These are phyloP conservation scores for Andrena flavipes DNA, from an alignment of 2,888 invertebrate species.

Conservation along the genomic window DNA sequence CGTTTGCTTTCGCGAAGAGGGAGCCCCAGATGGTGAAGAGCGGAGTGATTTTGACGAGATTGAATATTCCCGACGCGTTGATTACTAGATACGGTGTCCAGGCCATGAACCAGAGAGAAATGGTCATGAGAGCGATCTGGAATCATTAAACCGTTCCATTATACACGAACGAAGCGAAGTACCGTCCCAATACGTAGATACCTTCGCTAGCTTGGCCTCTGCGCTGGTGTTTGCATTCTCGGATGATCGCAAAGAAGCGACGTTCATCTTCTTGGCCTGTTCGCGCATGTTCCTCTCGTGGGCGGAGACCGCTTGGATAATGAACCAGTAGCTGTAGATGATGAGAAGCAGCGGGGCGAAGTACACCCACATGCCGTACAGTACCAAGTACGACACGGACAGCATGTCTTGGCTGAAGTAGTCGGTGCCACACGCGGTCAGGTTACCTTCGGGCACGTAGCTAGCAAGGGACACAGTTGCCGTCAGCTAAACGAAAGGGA, in stretches of 20 bases:
- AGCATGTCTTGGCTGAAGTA: conserved; percentile 91
- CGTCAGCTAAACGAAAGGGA: neutral
- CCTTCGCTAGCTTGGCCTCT: conserved; percentile 94
- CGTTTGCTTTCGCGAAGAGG: conserved; percentile 96
- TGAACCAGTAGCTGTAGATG: conserved; percentile 95
- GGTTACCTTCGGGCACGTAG: conserved; percentile 97
- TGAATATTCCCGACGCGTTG: conserved; percentile 92
- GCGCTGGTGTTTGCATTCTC: conserved; percentile 92
- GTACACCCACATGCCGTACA: conserved; percentile 93
- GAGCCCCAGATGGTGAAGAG: conserved; percentile 95
- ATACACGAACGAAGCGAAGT: too few species aligned
- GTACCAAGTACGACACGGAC: conserved; percentile 92
- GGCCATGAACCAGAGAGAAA: conserved; percentile 95
- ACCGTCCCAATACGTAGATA: neutral
- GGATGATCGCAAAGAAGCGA: conserved; percentile 93
- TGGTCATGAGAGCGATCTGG: conserved; percentile 94
- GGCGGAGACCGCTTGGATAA: conserved; percentile 91
- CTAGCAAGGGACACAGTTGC: conserved; percentile 83
- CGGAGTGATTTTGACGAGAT: conserved; percentile 90
- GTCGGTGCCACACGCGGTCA: conserved; percentile 97
- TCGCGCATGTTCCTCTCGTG: conserved; percentile 95
- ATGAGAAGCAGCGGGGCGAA: conserved; percentile 91
- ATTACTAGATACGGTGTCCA: conserved; percentile 96
- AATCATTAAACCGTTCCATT: neutral
- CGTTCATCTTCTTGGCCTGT: conserved; percentile 97